These are phyloP conservation scores for Mimas tiliae DNA, from an alignment of 2,888 invertebrate species.

Conservation along the genomic window DNA sequence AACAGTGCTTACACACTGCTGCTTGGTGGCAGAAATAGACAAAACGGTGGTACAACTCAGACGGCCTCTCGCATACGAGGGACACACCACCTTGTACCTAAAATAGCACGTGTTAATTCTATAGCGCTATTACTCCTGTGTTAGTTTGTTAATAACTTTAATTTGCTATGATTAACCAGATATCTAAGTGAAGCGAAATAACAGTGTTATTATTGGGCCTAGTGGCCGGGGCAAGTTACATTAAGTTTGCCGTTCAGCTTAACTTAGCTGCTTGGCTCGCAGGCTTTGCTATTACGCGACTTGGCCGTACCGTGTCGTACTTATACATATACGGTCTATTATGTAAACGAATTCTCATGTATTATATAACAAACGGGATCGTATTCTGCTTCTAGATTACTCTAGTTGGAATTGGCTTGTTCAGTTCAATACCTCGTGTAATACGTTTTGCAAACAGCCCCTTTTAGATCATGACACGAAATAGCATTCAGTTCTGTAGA, in stretches of 20 bases:
- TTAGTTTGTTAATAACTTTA: constrained; percentile 20
- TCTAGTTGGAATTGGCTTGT: constrained; percentile 59
- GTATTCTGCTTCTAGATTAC: constrained; percentile 55
- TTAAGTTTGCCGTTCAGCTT: constrained; percentile 65
- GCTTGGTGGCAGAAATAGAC: no score
- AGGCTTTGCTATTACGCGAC: constrained; percentile 47
- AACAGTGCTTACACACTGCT: no score
- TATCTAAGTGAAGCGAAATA: constrained; percentile 42
- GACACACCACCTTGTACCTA: no score
- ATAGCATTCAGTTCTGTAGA: constrained; percentile 38
- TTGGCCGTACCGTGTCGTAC: constrained; percentile 4
- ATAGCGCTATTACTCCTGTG: neutral
- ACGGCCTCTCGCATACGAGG: no score
- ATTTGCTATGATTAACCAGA: constrained; percentile 24
- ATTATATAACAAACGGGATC: constrained; percentile 39
- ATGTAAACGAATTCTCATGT: neutral
- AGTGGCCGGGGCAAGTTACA: constrained; percentile 55
- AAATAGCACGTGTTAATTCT: neutral
- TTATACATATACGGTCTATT: neutral
- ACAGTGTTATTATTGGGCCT: constrained; percentile 52
- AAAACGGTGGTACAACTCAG: no score
- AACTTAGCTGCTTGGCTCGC: constrained; percentile 54
- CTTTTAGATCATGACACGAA: constrained; percentile 46
- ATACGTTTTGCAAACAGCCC: constrained; percentile 59
- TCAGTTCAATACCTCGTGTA: constrained; percentile 58